Base-by-base conservation (phyloP, 2,888 invertebrate species). In the Piscicola geometra region DNA sequence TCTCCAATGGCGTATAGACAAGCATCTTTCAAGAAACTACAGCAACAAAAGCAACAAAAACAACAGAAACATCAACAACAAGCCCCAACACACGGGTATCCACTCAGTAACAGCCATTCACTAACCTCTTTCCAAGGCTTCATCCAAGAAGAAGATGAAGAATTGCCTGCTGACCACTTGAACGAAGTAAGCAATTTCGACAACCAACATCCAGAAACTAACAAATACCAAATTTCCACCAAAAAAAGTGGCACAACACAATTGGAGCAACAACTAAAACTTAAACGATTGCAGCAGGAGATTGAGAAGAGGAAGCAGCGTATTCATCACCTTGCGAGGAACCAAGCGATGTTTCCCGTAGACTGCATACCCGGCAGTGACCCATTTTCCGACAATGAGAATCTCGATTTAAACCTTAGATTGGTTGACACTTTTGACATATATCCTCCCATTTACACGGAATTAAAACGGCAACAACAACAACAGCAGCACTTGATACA, bases 21-120 rank as follows among this genome's bases (percentile, higher is more conserved):
- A 21, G n/a, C 60, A 56, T 56, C 60, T n/a, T 56, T 56, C 25
- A 56, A 56, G 25, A 9, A 56, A 56, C 60, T 18, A 56, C 60
- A 56, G n/a, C 60, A 56, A 56, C 60, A 56, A 56, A 9, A 56
- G 5, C 60, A 56, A 56, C 60, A 56, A n/a, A n/a, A n/a, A n/a
- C n/a, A n/a, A n/a, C n/a, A n/a, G n/a, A n/a, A n/a, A n/a, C n/a
- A n/a, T n/a, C n/a, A n/a, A n/a, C n/a, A n/a, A n/a, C n/a, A n/a
- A n/a, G n/a, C n/a, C n/a, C n/a, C n/a, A n/a, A 9, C 60, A 5
- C 60, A 56, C 25, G n/a, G n/a, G 3, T 25, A 25, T n/a, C 60
- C n/a, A 18, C 25, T 56, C 21, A 56, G 60, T n/a, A 56, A 21
- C 60, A 56, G 60, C 60, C 60, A 56, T 56, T 56, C 60, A 3